phyloP scores from a whole-genome alignment of 2,888 invertebrate species.

The Eutolmus rufibarbis region DNA sequence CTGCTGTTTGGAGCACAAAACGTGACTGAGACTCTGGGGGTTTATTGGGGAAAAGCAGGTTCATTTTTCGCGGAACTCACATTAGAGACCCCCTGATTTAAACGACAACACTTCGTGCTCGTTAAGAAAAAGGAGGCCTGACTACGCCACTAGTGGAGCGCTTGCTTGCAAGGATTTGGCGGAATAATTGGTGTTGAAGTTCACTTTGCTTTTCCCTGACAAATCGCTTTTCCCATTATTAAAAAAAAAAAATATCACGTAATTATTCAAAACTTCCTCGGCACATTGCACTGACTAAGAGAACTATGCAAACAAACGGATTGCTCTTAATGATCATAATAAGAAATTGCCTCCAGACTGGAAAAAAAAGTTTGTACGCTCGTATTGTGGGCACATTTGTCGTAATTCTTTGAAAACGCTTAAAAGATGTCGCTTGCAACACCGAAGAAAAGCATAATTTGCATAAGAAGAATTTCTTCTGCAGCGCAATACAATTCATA shows the following conservation, averaged over 20 bases:
- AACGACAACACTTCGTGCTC: not conserved
- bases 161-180: not conserved
- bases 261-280: not conserved
- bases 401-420: not conserved
- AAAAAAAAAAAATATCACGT: not conserved
- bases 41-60: not conserved
- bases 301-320: not conserved
- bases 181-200: not conserved
- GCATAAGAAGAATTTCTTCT: not conserved
- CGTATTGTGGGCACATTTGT: not conserved
- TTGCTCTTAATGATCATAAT: not conserved
- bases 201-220: not conserved
- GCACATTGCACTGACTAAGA: not conserved
- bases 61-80: not conserved
- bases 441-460: not conserved
- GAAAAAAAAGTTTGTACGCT: not conserved
- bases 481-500: not conserved
- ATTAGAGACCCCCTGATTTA: not conserved
- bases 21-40: not conserved
- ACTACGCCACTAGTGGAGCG: not conserved
- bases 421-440: not conserved
- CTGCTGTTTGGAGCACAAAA: not conserved
- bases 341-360: not conserved
- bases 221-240: not conserved
- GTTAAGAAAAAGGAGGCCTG: not conserved